Base-by-base conservation (phyloP, 2,888 invertebrate genomes). In the Melanargia galathea region DNA sequence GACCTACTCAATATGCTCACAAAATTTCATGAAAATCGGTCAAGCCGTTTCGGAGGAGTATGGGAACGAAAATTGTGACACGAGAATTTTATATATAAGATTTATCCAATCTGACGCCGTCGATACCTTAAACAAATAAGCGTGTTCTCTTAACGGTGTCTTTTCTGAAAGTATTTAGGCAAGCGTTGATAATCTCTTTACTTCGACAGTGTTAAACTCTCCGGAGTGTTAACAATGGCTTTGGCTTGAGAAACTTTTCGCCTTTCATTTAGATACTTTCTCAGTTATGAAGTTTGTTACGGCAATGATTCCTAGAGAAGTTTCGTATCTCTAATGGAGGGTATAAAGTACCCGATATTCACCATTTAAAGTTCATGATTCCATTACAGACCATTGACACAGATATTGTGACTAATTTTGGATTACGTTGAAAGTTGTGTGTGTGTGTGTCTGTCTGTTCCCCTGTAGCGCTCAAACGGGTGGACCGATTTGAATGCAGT, bases 221-320 rank as follows among this genome's bases (percentile, higher is more conserved):
- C 56, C 16, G 54, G 38, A 26, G 57, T 20, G 62, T 58, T 58
- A 54, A 46, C 52, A 45, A 58, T 35, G 45, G 52, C 57, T 57
- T 61, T 61, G 52, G 64, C 56, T 56, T 18, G 49, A 60, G 22
- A 43, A 30, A 54, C 52, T 58, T 58, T 51, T 20, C n/a, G 22
- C 22, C n/a, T 24, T 45, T 45, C 18, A 45, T 51, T 35, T 16
- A 10, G 46, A 40, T 58, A 22, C 33, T 62, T 52, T 33, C 55
- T 46, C 52, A 62, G 22, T 43, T 55, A 26, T 33, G 35, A 26
- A 51, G 24, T 10, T 52, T 33, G 20, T 52, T 52, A 20, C 52
- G 52, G 33, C 8, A 52, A 33, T 13, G 52, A 35, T 20, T 52
- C 35, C 20, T 20, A 33, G 11, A 13, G 20, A 2, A 52, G 20